phyloP scores from a whole-genome alignment of 2,113 vertebrate genomes.

The Caracal caracal region DNA sequence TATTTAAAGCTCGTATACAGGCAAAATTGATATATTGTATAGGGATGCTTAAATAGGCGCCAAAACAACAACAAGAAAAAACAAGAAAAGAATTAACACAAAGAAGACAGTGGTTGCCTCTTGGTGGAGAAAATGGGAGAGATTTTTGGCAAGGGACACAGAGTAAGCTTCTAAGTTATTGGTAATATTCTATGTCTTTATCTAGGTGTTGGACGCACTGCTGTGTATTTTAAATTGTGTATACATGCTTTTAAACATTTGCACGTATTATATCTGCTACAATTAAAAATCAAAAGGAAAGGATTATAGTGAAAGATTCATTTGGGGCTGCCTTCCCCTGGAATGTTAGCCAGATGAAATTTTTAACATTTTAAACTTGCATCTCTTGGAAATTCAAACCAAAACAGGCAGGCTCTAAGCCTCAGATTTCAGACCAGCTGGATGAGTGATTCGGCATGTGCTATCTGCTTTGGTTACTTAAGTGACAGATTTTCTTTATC shows the following conservation, averaged over 20 bases:
- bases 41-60: background rate
- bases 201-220: background rate
- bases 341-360: constrained; percentile 45
- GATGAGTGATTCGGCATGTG: constrained; percentile 21
- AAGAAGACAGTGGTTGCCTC: background rate
- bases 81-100: background rate
- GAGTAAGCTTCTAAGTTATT: background rate
- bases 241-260: background rate
- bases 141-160: background rate
- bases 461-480: constrained; percentile 23
- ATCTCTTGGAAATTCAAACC: constrained; percentile 49
- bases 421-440: constrained; percentile 9
- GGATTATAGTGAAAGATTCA: background rate
- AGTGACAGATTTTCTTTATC: background rate
- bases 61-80: background rate
- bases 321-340: constrained; percentile 5
- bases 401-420: background rate
- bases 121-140: background rate
- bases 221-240: background rate
- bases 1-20: background rate
- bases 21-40: background rate
- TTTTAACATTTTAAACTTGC: constrained; percentile 51
- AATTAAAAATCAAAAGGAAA: constrained; percentile 32
- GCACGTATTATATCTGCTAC: background rate
- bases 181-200: constrained; percentile 17